Evolutionary conservation across 2,888 invertebrate species (phyloP), one percentile per base, ranked within the genome.

Genomic region (Chaitophorus viminalis): DNA sequence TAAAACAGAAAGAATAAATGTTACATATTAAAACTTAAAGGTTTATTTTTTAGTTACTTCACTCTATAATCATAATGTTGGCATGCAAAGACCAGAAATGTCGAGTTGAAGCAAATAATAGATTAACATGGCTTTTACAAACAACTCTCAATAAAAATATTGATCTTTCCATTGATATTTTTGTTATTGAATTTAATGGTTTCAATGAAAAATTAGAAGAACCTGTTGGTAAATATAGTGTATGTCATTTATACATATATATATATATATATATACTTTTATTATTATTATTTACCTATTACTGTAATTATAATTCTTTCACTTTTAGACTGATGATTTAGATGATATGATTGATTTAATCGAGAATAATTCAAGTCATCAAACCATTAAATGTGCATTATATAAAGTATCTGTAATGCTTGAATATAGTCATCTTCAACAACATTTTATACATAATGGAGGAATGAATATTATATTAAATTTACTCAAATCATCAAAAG

Each of bases 351-450:
- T 87, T 31, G 87, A 87, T 74, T 87, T 87, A 39, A 81, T 87
- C 18, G 60, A 79, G 74, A 87, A 87, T 87, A 33, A 81, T 75
- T 87, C 87, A 39, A 87, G 60, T 65, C 29, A 81, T 74, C 87
- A 87, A 79, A 87, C 74, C 29, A 74, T 81, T 60, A 87, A 87
- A 87, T 87, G 87, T 87, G 87, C 79, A 39, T 74, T 87, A 2
- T 87, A 87, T 29, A 87, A 87, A 74, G 18, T 87, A 74, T 87
- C 79, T 74, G 79, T 87, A 21, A 79, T 87, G 46, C 79, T 87
- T 31, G 87, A 87, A 65, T 17, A 81, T 81, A 31, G n/a, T 60
- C 60, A 81, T 87, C 87, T 87, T 60, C 79, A 79, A 72, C 72
- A 87, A 87, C 39, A 79, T 72, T 87, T 87, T 79, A 79, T 87